A percentile compares a stretch with the other conserved stretches of the same genome.
Evolutionary conservation across 2,113 vertebrate species (phyloP).

Genomic region (Alouatta palliata): DNA sequence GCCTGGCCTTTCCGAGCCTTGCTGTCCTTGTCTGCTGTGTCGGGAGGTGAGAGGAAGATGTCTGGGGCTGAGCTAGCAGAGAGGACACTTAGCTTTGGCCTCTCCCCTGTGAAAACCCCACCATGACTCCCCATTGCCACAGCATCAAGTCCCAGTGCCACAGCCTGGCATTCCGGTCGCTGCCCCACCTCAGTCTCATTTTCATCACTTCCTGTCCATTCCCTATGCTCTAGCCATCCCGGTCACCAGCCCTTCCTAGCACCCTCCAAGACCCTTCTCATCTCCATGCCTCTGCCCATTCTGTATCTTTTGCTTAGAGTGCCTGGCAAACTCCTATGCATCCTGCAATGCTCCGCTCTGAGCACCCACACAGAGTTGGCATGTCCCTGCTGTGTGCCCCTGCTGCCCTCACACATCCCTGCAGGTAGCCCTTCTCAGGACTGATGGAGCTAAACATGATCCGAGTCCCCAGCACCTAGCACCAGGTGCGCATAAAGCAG

Average conservation of each 20-base stretch:
- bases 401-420: too few species aligned
- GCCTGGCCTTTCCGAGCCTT: neutral
- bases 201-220: neutral
- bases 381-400: neutral
- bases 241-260: neutral
- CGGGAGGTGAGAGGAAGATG: neutral
- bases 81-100: accelerated
- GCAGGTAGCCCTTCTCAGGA: neutral
- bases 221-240: accelerated
- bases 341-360: neutral
- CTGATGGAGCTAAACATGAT: neutral
- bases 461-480: neutral
- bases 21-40: neutral
- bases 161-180: neutral
- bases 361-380: neutral
- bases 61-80: neutral
- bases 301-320: neutral
- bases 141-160: neutral
- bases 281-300: neutral
- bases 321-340: neutral
- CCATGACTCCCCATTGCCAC: neutral
- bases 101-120: neutral
- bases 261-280: neutral
- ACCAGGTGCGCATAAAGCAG: neutral
- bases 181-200: too few species aligned